Conservation (phyloP, 2,113 vertebrate species). For the Hyaena hyaena region DNA sequence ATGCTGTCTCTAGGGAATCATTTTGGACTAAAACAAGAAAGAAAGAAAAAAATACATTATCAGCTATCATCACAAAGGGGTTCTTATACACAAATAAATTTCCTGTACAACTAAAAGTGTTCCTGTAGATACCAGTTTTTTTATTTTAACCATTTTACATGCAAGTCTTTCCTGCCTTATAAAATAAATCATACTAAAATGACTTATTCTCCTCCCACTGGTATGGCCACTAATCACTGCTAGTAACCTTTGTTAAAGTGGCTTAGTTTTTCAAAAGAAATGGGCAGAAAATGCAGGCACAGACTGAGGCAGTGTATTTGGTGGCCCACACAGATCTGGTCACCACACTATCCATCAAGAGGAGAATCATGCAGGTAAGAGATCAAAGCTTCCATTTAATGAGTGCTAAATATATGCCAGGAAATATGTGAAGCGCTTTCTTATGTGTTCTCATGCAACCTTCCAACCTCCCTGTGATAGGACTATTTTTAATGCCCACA, state of each 20-base stretch:
- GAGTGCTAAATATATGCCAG: background rate
- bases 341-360: background rate
- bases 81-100: background rate
- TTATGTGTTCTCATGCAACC: background rate
- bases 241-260: background rate
- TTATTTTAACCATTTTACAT: background rate
- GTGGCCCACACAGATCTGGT: background rate
- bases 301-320: background rate
- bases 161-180: background rate
- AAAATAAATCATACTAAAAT: background rate
- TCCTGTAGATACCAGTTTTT: background rate
- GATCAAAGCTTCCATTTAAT: background rate
- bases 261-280: slow-evolving; percentile 2
- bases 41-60: background rate
- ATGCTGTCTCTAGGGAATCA: background rate
- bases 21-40: background rate
- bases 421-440: background rate
- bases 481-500: background rate
- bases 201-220: background rate
- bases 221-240: background rate
- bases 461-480: background rate
- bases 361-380: background rate
- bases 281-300: background rate
- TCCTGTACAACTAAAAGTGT: background rate
- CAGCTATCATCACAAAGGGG: background rate